Evolutionary conservation across 2,888 invertebrate genomes (phyloP), one percentile per base, ranked within the genome.

Genomic region (Strigamia crassipes): DNA sequence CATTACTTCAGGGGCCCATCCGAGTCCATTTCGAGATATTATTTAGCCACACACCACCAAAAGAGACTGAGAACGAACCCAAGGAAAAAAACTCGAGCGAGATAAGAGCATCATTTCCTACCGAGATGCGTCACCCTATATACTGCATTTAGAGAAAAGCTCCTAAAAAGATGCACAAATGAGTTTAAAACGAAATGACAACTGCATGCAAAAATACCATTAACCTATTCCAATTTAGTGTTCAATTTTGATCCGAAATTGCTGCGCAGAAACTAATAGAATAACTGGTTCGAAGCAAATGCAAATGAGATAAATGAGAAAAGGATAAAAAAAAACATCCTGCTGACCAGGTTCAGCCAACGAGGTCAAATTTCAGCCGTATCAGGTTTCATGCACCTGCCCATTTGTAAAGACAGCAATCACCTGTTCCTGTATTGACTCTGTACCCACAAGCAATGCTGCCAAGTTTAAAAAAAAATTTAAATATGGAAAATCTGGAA

Each of bases 191-290:
- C 61, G 61, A 38, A 10, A 61, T 23, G 61, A 18, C 23, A 61
- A 61, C n/a, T 61, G 61, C 23, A 23, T 61, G 61, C 61, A 21
- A 61, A 61, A 23, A 61, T 10, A 61, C 61, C 61, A 61, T 61
- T 61, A 61, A 61, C 61, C 3, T 61, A 61, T 23, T 21, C 61
- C 61, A 61, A 61, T 61, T 21, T 61, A 23, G 21, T 61, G 23
- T 18, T 6, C 6, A 61, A 9, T 61, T 61, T 18, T n/a, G 6
- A 0, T 21, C 61, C 21, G 12, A 61, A 61, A 61, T 61, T 42
- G 42, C 4, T 2, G 18, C 2, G 61, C 3, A 5, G 4, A 23
- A 61, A 61, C 18, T 21, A 61, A 61, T 23, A 10, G 61, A 61
- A 21, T 18, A n/a, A n/a, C n/a, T n/a, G n/a, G n/a, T n/a, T n/a